Evolutionary conservation across 2,113 vertebrate genomes (phyloP), one percentile per base, ranked within the genome.

Genomic region (Amazona vittata): DNA sequence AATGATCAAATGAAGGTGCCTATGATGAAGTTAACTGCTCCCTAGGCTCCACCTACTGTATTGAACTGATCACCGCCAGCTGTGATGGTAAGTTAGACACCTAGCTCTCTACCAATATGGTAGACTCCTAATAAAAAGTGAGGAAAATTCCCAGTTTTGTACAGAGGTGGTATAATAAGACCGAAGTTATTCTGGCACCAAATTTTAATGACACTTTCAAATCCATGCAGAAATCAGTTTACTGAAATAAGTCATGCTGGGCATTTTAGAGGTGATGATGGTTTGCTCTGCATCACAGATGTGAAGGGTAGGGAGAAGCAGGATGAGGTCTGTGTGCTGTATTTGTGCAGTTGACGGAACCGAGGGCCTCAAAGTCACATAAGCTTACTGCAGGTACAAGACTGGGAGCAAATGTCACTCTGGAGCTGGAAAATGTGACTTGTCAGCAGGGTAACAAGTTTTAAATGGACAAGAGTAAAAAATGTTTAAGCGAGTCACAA

Each of bases 291-390:
- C 49, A 12, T 24, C 63, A 47, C 29, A 41, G 63, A 25, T 14
- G 12, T 24, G 33, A 44, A 31, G 18, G 10, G 35, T 5, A 5
- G 60, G 41, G 68, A 52, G 33, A 57, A 57, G 19, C 28, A 50
- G 46, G 50, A 49, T 5, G 1, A 53, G 6, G 28, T 63, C 29
- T 57, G 37, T 28, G 31, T 0, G 0, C 57, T 31, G 15, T 41
- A 11, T 52, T 50, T 4, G 0, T 69, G 26, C 25, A 7, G 12
- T 39, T 2, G 7, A 4, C 9, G 6, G 50, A 71, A 43, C 26
- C 25, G 12, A 20, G 39, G 12, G 6, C 43, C 63, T 55, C 39
- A 15, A 28, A 76, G 71, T 60, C 43, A 17, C 4, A 2, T 43
- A 29, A 47, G 6, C 4, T 19, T 44, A 20, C 46, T 5, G 5